Percentiles rank a stretch among this genome's conserved stretches.
phyloP scores from a whole-genome alignment of 1,140 invertebrate genomes.

The Caerostris darwini region DNA sequence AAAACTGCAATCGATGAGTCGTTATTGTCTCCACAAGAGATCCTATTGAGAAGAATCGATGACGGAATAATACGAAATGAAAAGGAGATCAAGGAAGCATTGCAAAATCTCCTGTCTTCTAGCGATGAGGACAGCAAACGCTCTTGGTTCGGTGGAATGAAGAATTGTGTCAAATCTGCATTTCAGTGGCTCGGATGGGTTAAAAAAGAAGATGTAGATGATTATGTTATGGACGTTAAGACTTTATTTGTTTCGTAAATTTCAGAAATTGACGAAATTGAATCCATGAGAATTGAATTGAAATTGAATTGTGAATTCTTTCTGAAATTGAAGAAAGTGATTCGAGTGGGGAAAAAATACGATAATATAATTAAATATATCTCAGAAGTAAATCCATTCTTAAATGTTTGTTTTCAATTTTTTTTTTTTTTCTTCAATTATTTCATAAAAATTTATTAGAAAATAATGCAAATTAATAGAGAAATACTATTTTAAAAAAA shows the following conservation, averaged over 20 bases:
- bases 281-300: too few species aligned
- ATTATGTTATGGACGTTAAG: neutral
- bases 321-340: too few species aligned
- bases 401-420: too few species aligned
- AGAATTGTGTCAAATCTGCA: neutral
- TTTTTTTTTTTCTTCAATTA: too few species aligned
- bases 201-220: neutral
- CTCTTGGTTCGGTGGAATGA: neutral
- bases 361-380: too few species aligned
- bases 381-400: too few species aligned
- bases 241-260: neutral
- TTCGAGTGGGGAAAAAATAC: rapidly evolving
- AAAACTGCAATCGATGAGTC: neutral
- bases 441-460: too few species aligned
- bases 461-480: too few species aligned
- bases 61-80: neutral
- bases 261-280: too few species aligned
- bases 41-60: neutral
- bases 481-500: too few species aligned
- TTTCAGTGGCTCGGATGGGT: neutral
- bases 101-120: neutral
- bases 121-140: neutral
- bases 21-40: neutral
- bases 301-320: too few species aligned
- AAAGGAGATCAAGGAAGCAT: neutral